Evolutionary conservation across 2,797 vertebrate genomes (phyloP).

Genomic region (Emys orbicularis): DNA sequence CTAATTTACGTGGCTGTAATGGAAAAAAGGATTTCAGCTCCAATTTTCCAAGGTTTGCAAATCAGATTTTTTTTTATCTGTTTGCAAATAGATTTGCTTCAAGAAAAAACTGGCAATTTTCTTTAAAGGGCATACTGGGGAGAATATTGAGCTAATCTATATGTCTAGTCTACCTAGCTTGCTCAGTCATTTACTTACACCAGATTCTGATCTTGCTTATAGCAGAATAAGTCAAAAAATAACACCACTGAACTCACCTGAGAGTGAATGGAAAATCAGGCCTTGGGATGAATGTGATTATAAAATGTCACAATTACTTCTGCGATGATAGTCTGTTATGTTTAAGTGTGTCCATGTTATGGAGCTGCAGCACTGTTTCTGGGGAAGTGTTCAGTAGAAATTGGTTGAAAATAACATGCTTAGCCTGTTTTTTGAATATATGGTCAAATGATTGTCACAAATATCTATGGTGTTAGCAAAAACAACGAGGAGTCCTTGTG

Average conservation of each 20-base stretch:
- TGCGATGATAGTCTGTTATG: not conserved
- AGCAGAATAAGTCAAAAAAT: not conserved
- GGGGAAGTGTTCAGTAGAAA: rapidly evolving
- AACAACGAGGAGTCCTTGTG: too few species aligned
- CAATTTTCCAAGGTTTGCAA: not conserved
- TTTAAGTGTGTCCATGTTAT: not conserved
- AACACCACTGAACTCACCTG: not conserved
- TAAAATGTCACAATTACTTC: not conserved
- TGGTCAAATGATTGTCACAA: not conserved
- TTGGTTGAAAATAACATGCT: not conserved
- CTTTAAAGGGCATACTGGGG: not conserved
- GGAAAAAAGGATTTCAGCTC: slow-evolving; percentile 41
- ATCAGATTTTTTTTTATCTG: not conserved
- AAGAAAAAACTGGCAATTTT: not conserved
- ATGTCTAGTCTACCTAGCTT: not conserved
- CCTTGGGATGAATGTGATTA: not conserved
- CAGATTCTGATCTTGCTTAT: not conserved
- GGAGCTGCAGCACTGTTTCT: not conserved
- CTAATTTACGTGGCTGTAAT: slow-evolving; percentile 19
- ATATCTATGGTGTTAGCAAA: rapidly evolving
- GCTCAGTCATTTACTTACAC: not conserved
- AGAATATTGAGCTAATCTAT: not conserved
- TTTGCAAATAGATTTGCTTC: not conserved
- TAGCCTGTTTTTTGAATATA: not conserved
- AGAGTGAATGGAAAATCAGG: not conserved